Evolutionary conservation across 2,888 invertebrate genomes (phyloP), one percentile per base, ranked within the genome.

Genomic region (Anoplius nigerrimus): DNA sequence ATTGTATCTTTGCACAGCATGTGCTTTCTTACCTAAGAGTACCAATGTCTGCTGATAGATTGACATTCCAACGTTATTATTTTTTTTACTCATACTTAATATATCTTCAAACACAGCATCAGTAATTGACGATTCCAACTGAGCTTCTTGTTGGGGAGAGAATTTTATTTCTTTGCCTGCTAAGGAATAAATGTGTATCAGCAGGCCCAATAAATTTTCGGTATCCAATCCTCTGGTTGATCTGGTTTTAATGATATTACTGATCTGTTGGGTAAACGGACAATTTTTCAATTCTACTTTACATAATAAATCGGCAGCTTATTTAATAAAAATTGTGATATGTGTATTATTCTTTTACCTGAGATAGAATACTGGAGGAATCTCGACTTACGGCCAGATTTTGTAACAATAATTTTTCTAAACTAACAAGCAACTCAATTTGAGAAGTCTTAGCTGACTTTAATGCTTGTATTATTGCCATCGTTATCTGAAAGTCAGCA

Each of bases 151-250:
- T 53, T 90, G 87, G 15, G 87, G 82, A 1, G 91, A 88, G 79
- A 92, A 92, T 0, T 89, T 86, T 5, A 92, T 90, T 70, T 92
- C 92, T 0, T 90, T 91, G 0, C 93, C 93, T 53, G 90, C 90
- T 21, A 93, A 84, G 0, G 93, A 92, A 81, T 93, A 93, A 0
- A 93, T 87, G 79, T 92, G 90, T 42, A 93, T 90, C 3, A 93
- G 85, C 18, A 93, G 84, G 0, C 91, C 90, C 6, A 94, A 85
- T 0, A 94, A 86, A 82, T 91, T 91, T 66, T 92, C 92, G 55
- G 93, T 83, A 0, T 90, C 87, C 0, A 93, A 81, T 56, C 90
- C 89, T 66, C 91, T 89, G 0, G 91, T 90, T 69, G 89, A 88
- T 15, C 93, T 90, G 0, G 90, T 90, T 83, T 90, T 91, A 73